These are phyloP conservation scores for Rousettus leschenaultii DNA, from an alignment of 2,113 vertebrate species.

Conservation along the genomic window DNA sequence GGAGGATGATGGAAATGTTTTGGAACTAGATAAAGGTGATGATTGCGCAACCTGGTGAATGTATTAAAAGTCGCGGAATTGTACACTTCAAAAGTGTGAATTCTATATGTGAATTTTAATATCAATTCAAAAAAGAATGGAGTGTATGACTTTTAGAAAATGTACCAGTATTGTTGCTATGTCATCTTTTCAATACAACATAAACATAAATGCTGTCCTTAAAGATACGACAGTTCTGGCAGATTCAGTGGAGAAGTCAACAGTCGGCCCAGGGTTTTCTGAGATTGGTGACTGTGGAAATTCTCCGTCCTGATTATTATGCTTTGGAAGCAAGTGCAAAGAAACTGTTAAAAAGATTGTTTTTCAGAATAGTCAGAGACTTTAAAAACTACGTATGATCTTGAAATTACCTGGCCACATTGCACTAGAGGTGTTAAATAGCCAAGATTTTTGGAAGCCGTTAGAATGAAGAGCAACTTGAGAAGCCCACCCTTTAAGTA, in stretches of 20 bases:
- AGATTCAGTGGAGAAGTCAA: background rate
- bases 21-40: background rate
- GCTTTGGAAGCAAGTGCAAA: slow-evolving; percentile 43
- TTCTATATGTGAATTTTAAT: background rate
- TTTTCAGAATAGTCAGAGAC: slow-evolving; percentile 35
- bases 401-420: background rate
- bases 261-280: background rate
- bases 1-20: background rate
- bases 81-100: background rate
- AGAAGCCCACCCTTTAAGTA: background rate
- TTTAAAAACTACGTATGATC: slow-evolving; percentile 1
- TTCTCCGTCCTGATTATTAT: slow-evolving; percentile 23
- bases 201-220: background rate
- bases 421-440: slow-evolving; percentile 10
- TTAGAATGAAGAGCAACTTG: slow-evolving; percentile 26
- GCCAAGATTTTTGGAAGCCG: background rate
- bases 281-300: slow-evolving; percentile 52
- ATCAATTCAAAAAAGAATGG: background rate
- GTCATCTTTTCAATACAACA: slow-evolving; percentile 15
- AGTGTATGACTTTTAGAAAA: slow-evolving; percentile 11
- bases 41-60: background rate
- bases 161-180: background rate
- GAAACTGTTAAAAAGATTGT: slow-evolving; percentile 36
- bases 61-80: background rate
- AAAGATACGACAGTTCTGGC: background rate